Evolutionary conservation across 2,888 invertebrate genomes (phyloP).

Genomic region (Proisotoma minuta): DNA sequence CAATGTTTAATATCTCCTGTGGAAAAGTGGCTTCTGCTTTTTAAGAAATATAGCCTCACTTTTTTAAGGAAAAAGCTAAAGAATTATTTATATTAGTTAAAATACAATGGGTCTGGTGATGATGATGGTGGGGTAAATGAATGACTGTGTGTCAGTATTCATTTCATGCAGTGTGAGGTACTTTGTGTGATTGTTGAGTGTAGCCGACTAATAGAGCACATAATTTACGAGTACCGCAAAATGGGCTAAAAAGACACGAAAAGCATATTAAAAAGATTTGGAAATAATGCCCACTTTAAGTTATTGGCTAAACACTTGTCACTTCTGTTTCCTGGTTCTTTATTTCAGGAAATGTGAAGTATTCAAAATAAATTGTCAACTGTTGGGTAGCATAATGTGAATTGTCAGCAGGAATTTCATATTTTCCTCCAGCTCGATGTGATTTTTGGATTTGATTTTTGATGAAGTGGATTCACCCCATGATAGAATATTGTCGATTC

Average conservation of each 20-base stretch:
- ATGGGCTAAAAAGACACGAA: conserved; percentile 44
- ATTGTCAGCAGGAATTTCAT: no score
- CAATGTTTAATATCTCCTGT: background rate
- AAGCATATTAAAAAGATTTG: conserved; percentile 46
- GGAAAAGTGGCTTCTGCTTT: conserved; percentile 1
- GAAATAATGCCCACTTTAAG: conserved; percentile 15
- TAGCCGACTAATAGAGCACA: conserved; percentile 19
- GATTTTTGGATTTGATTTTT: background rate
- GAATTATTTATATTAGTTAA: background rate
- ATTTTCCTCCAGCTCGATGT: background rate
- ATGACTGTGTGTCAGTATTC: conserved; percentile 3
- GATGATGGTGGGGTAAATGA: background rate
- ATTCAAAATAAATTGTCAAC: no score
- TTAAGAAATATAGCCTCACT: background rate
- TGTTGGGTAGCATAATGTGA: no score
- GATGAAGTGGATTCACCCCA: background rate
- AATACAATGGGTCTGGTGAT: background rate
- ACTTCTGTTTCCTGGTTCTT: conserved; percentile 12
- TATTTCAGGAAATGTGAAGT: no score
- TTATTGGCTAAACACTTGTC: conserved; percentile 39
- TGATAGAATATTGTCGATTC: background rate
- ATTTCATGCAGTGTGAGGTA: conserved; percentile 8
- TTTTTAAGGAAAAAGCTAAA: background rate
- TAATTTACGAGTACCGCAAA: conserved; percentile 43
- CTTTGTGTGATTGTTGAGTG: background rate